Evolutionary conservation across 1,140 invertebrate species (phyloP).

Genomic region (Harlomillsia oculata): DNA sequence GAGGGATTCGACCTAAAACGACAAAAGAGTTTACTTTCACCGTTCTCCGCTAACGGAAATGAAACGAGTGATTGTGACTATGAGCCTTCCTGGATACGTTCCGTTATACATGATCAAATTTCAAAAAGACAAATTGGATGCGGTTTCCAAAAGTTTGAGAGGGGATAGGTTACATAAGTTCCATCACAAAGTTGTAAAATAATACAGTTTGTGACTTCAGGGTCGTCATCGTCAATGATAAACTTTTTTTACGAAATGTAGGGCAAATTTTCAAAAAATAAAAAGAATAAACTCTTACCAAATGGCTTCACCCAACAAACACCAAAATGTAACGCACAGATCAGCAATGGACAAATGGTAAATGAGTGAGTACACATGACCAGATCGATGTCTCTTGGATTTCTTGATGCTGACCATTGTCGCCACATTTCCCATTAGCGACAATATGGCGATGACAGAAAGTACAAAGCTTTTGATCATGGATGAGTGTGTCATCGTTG

Average conservation of each 20-base stretch:
- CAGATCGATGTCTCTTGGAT: constrained; percentile 47
- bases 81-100: too few species aligned
- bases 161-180: too few species aligned
- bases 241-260: neutral
- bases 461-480: constrained; percentile 55
- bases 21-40: too few species aligned
- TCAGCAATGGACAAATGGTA: constrained; percentile 58
- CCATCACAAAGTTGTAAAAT: too few species aligned
- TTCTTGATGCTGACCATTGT: constrained; percentile 60
- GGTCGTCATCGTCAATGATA: neutral
- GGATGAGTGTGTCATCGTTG: constrained; percentile 48
- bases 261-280: neutral
- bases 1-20: too few species aligned
- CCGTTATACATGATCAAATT: too few species aligned
- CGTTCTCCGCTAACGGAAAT: too few species aligned
- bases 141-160: too few species aligned
- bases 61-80: too few species aligned
- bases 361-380: constrained; percentile 64
- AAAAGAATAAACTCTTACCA: constrained; percentile 49
- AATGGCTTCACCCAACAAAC: constrained; percentile 62
- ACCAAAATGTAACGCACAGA: constrained; percentile 65
- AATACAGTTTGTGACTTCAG: too few species aligned
- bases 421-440: constrained; percentile 59
- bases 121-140: too few species aligned
- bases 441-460: constrained; percentile 55